Evolutionary conservation across 2,888 invertebrate species (phyloP), one percentile per base, ranked within the genome.

Genomic region (Elysia crispata): DNA sequence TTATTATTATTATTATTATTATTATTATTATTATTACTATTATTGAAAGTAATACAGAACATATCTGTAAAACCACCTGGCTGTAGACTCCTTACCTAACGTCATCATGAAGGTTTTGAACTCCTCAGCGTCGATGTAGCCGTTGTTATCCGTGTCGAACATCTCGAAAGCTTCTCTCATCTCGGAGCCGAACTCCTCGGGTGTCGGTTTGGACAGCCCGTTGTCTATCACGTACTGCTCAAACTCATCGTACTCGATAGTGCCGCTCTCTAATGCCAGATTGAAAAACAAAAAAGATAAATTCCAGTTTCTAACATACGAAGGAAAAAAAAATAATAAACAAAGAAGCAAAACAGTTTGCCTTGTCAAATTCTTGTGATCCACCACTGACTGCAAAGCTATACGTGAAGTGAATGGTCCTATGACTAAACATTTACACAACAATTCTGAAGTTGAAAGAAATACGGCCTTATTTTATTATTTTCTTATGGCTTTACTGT

Each of bases 31-130:
- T n/a, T n/a, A n/a, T n/a, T n/a, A n/a, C n/a, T n/a, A n/a, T n/a
- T n/a, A n/a, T n/a, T n/a, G n/a, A n/a, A n/a, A n/a, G n/a, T n/a
- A n/a, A n/a, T n/a, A n/a, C n/a, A n/a, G n/a, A n/a, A n/a, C n/a
- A n/a, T n/a, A n/a, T n/a, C n/a, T n/a, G n/a, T n/a, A n/a, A n/a
- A n/a, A n/a, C n/a, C n/a, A n/a, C n/a, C n/a, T n/a, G n/a, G n/a
- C n/a, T n/a, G 41, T 41, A 15, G 60, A 6, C 15, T 8, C 3
- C 77, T 70, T 67, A 49, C 89, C 89, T 13, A 89, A 84, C 6
- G 83, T 83, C 81, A 81, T 86, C 87, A 89, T 87, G 11, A 87
- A 88, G 8, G 72, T 77, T 67, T 81, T 85, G 64, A 87, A 80
- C 62, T 87, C 87, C 30, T 82, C 82, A 0, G 79, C 82, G 75